A percentile compares a stretch with the other conserved stretches of the same genome.
Evolutionary conservation across 2,888 invertebrate species (phyloP).

Genomic region (Aphidius colemani): DNA sequence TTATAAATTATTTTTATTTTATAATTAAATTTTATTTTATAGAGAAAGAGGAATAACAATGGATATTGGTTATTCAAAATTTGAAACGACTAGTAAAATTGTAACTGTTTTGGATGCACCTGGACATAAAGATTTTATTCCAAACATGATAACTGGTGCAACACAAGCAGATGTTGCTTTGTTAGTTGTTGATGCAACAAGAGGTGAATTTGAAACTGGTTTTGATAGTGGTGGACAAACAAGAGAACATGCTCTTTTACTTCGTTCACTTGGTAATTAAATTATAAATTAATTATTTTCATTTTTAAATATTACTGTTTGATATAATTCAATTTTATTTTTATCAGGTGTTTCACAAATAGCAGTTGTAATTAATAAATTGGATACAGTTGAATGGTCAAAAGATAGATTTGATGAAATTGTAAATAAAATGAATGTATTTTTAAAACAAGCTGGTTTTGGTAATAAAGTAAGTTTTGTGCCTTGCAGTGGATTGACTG

Average conservation of each 20-base stretch:
- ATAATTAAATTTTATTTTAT: conserved; percentile 14
- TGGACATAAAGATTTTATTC: conserved; percentile 98
- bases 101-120: conserved; percentile 94
- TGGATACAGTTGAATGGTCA: conserved; percentile 95
- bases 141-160: conserved; percentile 99
- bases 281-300: conserved; percentile 7
- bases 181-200: conserved; percentile 92
- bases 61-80: conserved; percentile 93
- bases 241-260: conserved; percentile 93
- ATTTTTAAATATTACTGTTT: conserved; percentile 14
- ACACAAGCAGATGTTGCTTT: conserved; percentile 98
- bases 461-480: conserved; percentile 89
- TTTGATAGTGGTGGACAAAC: conserved; percentile 99
- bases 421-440: conserved; percentile 75
- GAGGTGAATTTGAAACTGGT: conserved; percentile 98
- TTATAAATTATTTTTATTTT: conserved; percentile 19
- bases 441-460: conserved; percentile 90
- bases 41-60: conserved; percentile 96
- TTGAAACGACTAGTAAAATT: conserved; percentile 83
- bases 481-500: conserved; percentile 95
- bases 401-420: conserved; percentile 90
- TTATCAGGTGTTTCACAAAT: conserved; percentile 85
- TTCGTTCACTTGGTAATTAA: conserved; percentile 71
- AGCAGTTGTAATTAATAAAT: conserved; percentile 94
- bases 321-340: conserved; percentile 51